Evolutionary conservation across 2,113 vertebrate genomes (phyloP).

Genomic region (Cyanoliseus patagonus): DNA sequence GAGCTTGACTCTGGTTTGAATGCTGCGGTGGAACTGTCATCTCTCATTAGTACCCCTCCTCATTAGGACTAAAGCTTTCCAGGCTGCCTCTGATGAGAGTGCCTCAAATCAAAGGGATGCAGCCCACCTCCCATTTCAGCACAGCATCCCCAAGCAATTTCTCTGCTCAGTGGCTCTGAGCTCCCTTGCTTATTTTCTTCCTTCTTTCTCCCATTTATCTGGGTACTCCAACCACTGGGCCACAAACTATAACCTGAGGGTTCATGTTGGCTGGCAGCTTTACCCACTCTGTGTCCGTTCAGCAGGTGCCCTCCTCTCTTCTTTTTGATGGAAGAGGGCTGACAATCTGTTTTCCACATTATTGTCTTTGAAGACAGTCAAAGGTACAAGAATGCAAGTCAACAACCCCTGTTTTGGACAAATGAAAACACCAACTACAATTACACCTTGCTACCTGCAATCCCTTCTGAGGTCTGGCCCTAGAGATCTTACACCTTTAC

Average conservation of each 20-base stretch:
- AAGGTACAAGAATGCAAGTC: not conserved
- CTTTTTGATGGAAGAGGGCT: not conserved
- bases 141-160: rapidly evolving
- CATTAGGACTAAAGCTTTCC: not conserved
- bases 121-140: not conserved
- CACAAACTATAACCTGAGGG: not conserved
- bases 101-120: not conserved
- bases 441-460: not conserved
- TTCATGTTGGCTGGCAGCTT: not conserved
- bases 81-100: not conserved
- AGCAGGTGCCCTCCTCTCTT: not conserved
- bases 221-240: not conserved
- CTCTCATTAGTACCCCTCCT: slow-evolving; percentile 46
- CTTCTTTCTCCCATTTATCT: not conserved
- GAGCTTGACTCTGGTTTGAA: slow-evolving; percentile 22
- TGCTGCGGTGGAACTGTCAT: slow-evolving; percentile 24
- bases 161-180: not conserved
- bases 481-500: not conserved
- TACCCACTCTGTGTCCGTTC: not conserved
- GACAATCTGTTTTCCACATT: not conserved
- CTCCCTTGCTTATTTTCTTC: rapidly evolving
- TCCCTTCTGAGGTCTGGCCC: not conserved
- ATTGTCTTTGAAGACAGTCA: not conserved
- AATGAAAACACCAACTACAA: not conserved
- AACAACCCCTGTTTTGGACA: not conserved